These are phyloP conservation scores for Taenioides sp. DNA, from an alignment of 2,797 vertebrate species.

Conservation along the genomic window DNA sequence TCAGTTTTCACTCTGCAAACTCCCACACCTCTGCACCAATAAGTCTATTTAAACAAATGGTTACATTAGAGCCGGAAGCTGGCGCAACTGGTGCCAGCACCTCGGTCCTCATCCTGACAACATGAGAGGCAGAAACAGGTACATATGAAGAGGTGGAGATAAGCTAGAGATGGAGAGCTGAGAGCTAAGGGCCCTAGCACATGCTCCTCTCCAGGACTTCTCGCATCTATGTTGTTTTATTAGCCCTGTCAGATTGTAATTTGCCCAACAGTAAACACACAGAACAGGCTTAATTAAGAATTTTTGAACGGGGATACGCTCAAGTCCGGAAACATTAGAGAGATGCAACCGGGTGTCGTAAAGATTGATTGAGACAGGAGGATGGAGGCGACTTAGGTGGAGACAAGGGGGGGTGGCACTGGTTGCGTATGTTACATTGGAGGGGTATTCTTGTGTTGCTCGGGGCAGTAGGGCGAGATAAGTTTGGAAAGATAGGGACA, in stretches of 20 bases:
- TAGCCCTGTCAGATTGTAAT: slow-evolving; percentile 95
- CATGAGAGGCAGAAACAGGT: slow-evolving; percentile 69
- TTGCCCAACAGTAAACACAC: slow-evolving; percentile 99
- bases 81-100: slow-evolving; percentile 55
- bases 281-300: slow-evolving; percentile 99
- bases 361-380: slow-evolving; percentile 92
- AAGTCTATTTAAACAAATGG: slow-evolving; percentile 55
- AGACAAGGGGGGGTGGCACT: slow-evolving; percentile 56
- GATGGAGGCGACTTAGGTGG: slow-evolving; percentile 72
- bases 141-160: slow-evolving; percentile 70
- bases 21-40: slow-evolving; percentile 26
- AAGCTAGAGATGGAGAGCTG: slow-evolving; percentile 61
- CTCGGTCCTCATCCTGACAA: slow-evolving; percentile 58
- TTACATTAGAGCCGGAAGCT: slow-evolving; percentile 13
- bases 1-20: slow-evolving; percentile 3
- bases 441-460: slow-evolving; percentile 84
- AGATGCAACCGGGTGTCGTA: slow-evolving; percentile 93
- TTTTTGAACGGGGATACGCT: slow-evolving; percentile 96
- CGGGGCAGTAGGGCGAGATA: slow-evolving; percentile 76
- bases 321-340: slow-evolving; percentile 96
- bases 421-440: slow-evolving; percentile 64
- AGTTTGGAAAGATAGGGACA: slow-evolving; percentile 84
- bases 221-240: slow-evolving; percentile 77
- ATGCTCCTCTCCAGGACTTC: slow-evolving; percentile 60
- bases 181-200: slow-evolving; percentile 64